Conservation (phyloP, 2,888 invertebrate genomes). For the Microchrysa polita region DNA sequence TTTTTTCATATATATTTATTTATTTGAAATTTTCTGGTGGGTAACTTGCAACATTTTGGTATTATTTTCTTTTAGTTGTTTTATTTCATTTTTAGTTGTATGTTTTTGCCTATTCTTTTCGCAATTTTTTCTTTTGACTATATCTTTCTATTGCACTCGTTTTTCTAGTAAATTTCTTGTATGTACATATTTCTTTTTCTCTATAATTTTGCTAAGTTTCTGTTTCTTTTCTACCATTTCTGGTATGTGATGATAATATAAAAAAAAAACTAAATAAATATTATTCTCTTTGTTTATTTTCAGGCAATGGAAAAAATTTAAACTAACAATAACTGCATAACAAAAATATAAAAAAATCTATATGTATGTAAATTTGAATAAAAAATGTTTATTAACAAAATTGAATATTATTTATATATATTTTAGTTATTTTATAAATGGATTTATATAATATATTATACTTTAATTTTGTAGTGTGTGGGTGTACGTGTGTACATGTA, state of each 20-base stretch:
- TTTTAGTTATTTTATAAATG: neutral
- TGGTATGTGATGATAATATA: no score
- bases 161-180: no score
- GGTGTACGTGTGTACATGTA: no score
- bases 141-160: no score
- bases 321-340: neutral
- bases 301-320: neutral
- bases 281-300: no score
- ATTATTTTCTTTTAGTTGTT: conserved; percentile 38
- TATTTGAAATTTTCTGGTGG: conserved; percentile 52
- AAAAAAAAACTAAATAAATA: no score
- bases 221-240: no score
- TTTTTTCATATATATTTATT: conserved; percentile 32
- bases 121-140: neutral
- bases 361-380: neutral
- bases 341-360: neutral
- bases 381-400: neutral
- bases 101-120: conserved; percentile 29
- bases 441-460: neutral
- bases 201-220: no score
- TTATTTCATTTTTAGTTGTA: conserved; percentile 49
- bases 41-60: conserved; percentile 53
- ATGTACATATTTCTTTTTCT: no score
- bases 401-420: neutral
- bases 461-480: conserved; percentile 1